Conservation (phyloP, 2,888 invertebrate species). For the Hyppa rectilinea region DNA sequence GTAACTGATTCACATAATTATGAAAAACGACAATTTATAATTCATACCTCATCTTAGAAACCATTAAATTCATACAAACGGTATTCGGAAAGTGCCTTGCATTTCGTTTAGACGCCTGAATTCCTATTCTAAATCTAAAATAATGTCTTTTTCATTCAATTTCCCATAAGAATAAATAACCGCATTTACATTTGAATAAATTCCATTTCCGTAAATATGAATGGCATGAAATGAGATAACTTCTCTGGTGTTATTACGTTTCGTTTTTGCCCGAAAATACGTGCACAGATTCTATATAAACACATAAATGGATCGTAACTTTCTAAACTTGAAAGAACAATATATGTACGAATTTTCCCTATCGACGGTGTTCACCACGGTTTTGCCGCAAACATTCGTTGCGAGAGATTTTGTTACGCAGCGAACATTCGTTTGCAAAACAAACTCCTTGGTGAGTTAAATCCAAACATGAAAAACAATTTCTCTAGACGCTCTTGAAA, state of each 20-base stretch:
- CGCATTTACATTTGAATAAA: conserved; percentile 40
- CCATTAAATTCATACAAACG: conserved; percentile 14
- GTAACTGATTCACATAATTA: neutral
- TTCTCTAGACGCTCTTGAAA: neutral
- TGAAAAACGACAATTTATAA: neutral
- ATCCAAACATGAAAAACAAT: neutral
- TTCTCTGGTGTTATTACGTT: conserved; percentile 16
- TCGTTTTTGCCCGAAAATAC: neutral
- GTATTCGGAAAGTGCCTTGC: neutral
- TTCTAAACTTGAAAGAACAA: neutral
- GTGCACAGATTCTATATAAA: neutral
- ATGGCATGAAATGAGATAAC: conserved; percentile 11
- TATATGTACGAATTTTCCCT: neutral
- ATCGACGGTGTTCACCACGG: neutral
- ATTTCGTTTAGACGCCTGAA: conserved; percentile 6
- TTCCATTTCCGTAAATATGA: conserved; percentile 14
- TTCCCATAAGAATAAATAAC: conserved; percentile 28
- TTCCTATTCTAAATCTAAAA: neutral
- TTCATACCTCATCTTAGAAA: neutral
- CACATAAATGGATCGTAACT: neutral
- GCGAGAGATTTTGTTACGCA: no score
- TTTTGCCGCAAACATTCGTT: neutral
- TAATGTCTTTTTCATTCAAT: conserved; percentile 11
- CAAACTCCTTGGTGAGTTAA: neutral
- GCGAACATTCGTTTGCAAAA: neutral